Conservation (phyloP, 2,888 invertebrate genomes). For the Oxyteleia sp. region DNA sequence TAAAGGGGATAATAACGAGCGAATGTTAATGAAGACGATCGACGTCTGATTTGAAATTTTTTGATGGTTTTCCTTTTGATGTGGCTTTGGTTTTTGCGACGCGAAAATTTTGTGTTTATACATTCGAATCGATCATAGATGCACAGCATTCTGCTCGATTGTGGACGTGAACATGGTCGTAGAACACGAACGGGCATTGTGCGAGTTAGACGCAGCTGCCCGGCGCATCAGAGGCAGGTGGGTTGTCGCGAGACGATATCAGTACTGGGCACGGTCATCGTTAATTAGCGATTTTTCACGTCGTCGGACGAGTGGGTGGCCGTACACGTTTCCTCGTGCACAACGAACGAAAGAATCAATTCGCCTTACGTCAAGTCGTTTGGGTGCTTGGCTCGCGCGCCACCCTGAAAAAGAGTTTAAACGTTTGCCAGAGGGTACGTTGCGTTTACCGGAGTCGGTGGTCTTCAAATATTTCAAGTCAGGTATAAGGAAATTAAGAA, state of each 20-base stretch:
- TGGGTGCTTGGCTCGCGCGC: slow-evolving; percentile 61
- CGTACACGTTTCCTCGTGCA: slow-evolving; percentile 71
- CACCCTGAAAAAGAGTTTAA: slow-evolving; percentile 46
- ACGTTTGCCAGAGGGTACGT: slow-evolving; percentile 37
- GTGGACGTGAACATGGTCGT: no score
- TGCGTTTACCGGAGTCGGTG: slow-evolving; percentile 16
- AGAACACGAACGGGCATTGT: slow-evolving; percentile 46
- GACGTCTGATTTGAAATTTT: no score
- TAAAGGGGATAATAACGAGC: no score
- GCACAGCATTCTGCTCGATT: no score
- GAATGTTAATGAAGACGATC: no score
- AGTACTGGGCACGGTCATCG: slow-evolving; percentile 80
- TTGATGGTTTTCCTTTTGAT: no score
- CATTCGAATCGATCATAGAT: slow-evolving; percentile 40
- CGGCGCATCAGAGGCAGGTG: slow-evolving; percentile 79
- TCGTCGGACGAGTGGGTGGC: slow-evolving; percentile 81
- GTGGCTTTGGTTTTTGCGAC: no score
- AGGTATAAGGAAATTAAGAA: no score
- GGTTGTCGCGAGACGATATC: slow-evolving; percentile 83
- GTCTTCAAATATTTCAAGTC: neutral
- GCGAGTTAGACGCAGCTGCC: slow-evolving; percentile 65
- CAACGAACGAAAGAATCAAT: slow-evolving; percentile 78
- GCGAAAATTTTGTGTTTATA: neutral
- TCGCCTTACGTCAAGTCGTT: slow-evolving; percentile 77
- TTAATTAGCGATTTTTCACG: slow-evolving; percentile 84